Conservation (phyloP, 2,888 invertebrate species). For the Leucophenga montana region DNA sequence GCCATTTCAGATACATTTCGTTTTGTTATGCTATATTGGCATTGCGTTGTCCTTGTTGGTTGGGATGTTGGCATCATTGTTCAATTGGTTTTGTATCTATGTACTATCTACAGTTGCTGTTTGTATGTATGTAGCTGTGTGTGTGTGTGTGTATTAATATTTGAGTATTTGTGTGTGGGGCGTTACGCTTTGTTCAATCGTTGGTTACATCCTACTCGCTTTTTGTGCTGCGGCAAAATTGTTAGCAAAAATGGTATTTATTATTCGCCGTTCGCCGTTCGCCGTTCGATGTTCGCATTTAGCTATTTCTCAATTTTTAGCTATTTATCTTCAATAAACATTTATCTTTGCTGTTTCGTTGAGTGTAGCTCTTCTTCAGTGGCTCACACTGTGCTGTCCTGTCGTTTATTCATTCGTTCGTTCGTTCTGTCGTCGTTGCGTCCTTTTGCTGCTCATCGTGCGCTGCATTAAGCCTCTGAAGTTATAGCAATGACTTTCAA, state of each 20-base stretch:
- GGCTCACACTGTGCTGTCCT: neutral
- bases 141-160: neutral
- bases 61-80: constrained; percentile 16
- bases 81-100: constrained; percentile 14
- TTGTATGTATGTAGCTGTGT: neutral
- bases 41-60: neutral
- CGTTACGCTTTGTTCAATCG: neutral
- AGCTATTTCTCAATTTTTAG: constrained; percentile 29
- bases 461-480: neutral
- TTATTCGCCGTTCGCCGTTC: constrained; percentile 44
- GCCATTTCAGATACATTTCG: neutral
- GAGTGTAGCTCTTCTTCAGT: neutral
- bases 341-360: constrained; percentile 43
- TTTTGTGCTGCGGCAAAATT: constrained; percentile 39
- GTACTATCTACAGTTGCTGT: neutral
- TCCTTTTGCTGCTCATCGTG: neutral
- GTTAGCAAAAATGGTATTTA: constrained; percentile 62
- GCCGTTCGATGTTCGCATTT: constrained; percentile 30
- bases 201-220: neutral
- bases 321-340: constrained; percentile 43
- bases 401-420: too few species aligned
- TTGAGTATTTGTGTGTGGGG: neutral
- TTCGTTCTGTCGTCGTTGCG: neutral
- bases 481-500: neutral
- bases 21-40: neutral